A percentile compares a stretch with the other conserved stretches of the same genome.
These are phyloP conservation scores for Taenaris catops DNA, from an alignment of 2,888 invertebrate species.

Conservation along the genomic window DNA sequence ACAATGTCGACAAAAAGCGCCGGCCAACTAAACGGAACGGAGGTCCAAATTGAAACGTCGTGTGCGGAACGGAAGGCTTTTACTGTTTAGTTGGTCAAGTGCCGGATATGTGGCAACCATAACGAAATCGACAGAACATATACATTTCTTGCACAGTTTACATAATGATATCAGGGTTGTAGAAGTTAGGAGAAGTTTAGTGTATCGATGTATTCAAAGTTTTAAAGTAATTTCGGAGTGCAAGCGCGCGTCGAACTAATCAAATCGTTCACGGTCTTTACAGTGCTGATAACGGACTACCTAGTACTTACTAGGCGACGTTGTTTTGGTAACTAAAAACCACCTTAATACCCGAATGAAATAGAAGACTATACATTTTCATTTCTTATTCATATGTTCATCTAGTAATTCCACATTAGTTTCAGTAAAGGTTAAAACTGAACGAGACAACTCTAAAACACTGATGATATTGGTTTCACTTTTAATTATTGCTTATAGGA, in stretches of 20 bases:
- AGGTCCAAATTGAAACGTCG: slow-evolving; percentile 59
- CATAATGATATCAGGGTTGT: no score
- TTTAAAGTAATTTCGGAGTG: slow-evolving; percentile 74
- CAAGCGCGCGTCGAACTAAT: slow-evolving; percentile 73
- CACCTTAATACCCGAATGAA: no score
- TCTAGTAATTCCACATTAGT: no score
- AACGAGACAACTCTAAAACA: no score
- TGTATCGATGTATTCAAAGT: slow-evolving; percentile 38
- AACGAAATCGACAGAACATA: slow-evolving; percentile 23
- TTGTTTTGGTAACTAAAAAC: slow-evolving; percentile 51
- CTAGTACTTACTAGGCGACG: slow-evolving; percentile 33
- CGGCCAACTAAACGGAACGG: slow-evolving; percentile 34
- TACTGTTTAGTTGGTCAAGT: slow-evolving; percentile 54
- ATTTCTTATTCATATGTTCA: no score
- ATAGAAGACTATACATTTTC: no score
- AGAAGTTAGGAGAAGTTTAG: no score
- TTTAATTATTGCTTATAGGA: no score
- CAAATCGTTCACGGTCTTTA: slow-evolving; percentile 74
- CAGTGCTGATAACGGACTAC: slow-evolving; percentile 55
- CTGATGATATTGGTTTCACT: no score
- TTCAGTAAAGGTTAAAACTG: no score
- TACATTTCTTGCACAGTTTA: no score
- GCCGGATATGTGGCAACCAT: slow-evolving; percentile 60
- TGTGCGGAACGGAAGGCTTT: slow-evolving; percentile 72
- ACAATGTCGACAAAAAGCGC: slow-evolving; percentile 60